Evolutionary conservation across 35 echinoderm and acorn worm species (phyloP).

Genomic region (Heliocidaris tuberculata): DNA sequence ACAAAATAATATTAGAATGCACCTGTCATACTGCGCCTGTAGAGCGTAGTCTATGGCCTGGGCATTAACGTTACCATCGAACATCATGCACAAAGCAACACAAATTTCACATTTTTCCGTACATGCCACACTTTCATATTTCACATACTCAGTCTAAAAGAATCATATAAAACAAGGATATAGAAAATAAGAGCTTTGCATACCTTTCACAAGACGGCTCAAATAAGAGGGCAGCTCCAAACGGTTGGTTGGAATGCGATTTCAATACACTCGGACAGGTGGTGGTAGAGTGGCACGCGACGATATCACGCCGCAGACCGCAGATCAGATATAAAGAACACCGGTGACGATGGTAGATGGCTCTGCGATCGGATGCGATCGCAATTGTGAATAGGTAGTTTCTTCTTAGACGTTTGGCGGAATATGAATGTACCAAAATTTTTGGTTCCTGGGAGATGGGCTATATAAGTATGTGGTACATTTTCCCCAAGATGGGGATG

Average conservation of each 20-base stretch:
- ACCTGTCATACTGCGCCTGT: too few relatives aligned
- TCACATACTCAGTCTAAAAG: neutral
- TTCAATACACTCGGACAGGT: neutral
- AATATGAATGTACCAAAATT: too few relatives aligned
- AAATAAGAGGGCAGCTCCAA: neutral
- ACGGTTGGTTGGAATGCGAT: neutral
- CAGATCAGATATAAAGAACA: neutral
- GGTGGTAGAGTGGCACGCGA: slow-evolving; percentile 5
- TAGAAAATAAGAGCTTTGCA: neutral
- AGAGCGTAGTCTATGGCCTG: too few relatives aligned
- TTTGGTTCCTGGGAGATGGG: too few relatives aligned
- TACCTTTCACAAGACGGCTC: neutral
- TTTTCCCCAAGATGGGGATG: too few relatives aligned
- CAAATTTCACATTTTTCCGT: neutral
- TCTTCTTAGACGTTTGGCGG: neutral
- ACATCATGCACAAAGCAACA: neutral
- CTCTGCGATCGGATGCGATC: neutral
- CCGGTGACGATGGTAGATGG: neutral
- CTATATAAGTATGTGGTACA: too few relatives aligned
- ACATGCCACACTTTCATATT: neutral
- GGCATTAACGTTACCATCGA: too few relatives aligned
- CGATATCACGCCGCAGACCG: neutral
- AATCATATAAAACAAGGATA: neutral
- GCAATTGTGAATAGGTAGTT: neutral
- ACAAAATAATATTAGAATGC: too few relatives aligned